These are phyloP conservation scores for Empidonax traillii DNA, from an alignment of 2,113 vertebrate species.

Conservation along the genomic window DNA sequence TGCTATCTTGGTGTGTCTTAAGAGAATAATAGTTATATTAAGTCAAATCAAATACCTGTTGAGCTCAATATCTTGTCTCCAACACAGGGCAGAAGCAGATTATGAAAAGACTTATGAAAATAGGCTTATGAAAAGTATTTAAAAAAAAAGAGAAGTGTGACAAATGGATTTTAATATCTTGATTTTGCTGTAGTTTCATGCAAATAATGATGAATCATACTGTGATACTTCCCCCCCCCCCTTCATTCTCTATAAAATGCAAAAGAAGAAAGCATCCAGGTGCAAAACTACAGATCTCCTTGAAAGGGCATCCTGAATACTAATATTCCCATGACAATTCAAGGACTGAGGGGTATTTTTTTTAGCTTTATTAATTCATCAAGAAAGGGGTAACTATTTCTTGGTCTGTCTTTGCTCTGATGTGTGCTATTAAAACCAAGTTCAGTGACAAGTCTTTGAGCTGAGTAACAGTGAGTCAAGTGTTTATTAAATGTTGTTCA, in stretches of 20 bases:
- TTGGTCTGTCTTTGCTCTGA: not conserved
- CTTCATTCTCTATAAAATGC: not conserved
- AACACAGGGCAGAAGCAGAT: not conserved
- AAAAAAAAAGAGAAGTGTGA: not conserved
- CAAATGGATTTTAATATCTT: conserved; percentile 46
- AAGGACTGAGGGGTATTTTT: not conserved
- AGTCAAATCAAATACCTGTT: conserved; percentile 44
- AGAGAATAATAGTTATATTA: conserved; percentile 29
- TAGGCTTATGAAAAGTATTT: conserved; percentile 3
- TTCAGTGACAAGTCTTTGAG: not conserved
- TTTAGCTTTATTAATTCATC: conserved; percentile 16
- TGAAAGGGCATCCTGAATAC: conserved; percentile 4
- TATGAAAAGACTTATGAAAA: conserved; percentile 30
- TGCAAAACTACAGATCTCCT: not conserved
- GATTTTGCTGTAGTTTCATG: conserved; percentile 27
- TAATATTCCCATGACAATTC: not conserved
- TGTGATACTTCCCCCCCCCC: not conserved
- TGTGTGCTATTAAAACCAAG: conserved; percentile 2
- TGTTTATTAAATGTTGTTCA: conserved; percentile 4
- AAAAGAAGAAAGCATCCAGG: not conserved
- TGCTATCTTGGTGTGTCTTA: not conserved
- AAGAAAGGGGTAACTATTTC: not conserved
- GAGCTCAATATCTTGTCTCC: not conserved
- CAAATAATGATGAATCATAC: conserved; percentile 45
- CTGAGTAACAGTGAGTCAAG: conserved; percentile 18